These are phyloP conservation scores for Aplocera efformata DNA, from an alignment of 2,888 invertebrate species.

Conservation along the genomic window DNA sequence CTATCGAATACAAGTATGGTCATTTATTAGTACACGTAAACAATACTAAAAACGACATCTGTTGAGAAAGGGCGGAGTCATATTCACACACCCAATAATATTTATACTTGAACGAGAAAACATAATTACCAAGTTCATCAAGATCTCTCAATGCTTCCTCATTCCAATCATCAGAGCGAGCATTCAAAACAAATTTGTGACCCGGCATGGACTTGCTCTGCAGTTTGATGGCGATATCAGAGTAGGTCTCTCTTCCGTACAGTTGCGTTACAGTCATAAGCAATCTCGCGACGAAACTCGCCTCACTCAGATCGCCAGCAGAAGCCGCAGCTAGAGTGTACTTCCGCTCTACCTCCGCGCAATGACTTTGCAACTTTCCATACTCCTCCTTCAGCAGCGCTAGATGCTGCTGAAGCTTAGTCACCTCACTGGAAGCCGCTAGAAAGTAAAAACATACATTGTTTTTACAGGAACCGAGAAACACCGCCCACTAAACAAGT, in stretches of 20 bases:
- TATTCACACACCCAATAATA: too few species aligned
- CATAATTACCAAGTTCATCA: conserved; percentile 85
- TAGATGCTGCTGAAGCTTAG: conserved; percentile 91
- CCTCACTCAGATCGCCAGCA: conserved; percentile 82
- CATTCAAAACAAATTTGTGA: conserved; percentile 94
- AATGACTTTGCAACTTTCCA: conserved; percentile 90
- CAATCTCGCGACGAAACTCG: conserved; percentile 92
- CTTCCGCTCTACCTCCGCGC: conserved; percentile 90
- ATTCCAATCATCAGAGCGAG: conserved; percentile 93
- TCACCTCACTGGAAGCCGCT: conserved; percentile 81
- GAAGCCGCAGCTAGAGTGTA: conserved; percentile 89
- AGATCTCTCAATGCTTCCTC: conserved; percentile 84
- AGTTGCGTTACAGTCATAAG: conserved; percentile 90
- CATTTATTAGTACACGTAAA: too few species aligned
- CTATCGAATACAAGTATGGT: too few species aligned
- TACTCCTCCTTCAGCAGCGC: conserved; percentile 93
- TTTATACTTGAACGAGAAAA: too few species aligned
- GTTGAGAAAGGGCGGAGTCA: too few species aligned
- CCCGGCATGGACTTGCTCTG: conserved; percentile 87
- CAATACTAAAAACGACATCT: too few species aligned
- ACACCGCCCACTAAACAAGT: conserved; percentile 67
- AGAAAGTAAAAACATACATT: conserved; percentile 61
- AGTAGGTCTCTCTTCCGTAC: conserved; percentile 88
- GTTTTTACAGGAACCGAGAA: conserved; percentile 38
- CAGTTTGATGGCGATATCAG: conserved; percentile 90